phyloP scores from a whole-genome alignment of 92 coral and sea anemone species.

The Porites evermanni region DNA sequence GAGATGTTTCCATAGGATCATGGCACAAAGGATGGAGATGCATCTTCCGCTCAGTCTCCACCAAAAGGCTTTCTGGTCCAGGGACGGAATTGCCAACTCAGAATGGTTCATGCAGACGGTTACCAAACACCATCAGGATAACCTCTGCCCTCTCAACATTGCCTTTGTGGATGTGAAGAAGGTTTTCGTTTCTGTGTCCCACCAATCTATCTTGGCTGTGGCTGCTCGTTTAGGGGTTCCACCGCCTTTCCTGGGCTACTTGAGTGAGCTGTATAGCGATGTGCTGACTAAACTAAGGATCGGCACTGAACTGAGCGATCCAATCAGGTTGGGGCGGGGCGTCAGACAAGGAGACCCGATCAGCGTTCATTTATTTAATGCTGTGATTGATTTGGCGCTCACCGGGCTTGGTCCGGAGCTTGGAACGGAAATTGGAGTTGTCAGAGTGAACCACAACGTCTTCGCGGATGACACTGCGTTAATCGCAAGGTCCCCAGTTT shows the following conservation, averaged over 20 bases:
- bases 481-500: background rate
- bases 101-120: conserved; percentile 25
- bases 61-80: conserved; percentile 37
- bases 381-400: conserved; percentile 15
- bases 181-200: conserved; percentile 34
- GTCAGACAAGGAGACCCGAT: too few relatives aligned
- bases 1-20: conserved; percentile 20
- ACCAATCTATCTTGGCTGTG: background rate
- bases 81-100: conserved; percentile 39
- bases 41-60: conserved; percentile 8
- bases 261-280: background rate
- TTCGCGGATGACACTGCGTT: conserved; percentile 9
- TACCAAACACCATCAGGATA: conserved; percentile 30
- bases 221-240: background rate
- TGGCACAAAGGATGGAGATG: conserved; percentile 28
- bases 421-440: background rate
- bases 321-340: background rate
- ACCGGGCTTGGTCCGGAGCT: background rate
- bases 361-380: background rate
- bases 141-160: background rate
- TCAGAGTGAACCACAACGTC: background rate
- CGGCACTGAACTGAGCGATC: background rate
- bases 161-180: conserved; percentile 19
- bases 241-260: conserved; percentile 10
- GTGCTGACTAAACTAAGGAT: background rate